These are phyloP conservation scores for human (Homo sapiens) DNA, from an alignment of 2,113 vertebrate species.

Conservation along the genomic window DNA sequence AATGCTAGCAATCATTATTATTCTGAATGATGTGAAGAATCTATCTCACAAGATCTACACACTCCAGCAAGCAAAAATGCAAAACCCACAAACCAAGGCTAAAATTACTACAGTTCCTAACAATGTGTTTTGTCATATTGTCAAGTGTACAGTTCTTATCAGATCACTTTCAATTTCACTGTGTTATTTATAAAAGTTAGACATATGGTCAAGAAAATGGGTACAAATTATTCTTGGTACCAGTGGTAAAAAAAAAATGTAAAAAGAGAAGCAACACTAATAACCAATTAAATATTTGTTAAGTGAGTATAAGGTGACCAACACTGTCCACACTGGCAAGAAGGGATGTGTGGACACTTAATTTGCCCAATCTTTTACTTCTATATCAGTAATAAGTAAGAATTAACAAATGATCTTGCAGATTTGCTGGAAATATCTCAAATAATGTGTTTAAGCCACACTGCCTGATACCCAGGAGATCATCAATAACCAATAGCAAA, in stretches of 20 bases:
- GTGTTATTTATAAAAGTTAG: conserved; percentile 11
- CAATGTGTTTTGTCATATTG: background rate
- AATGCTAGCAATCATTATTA: background rate
- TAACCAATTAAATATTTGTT: background rate
- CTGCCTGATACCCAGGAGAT: background rate
- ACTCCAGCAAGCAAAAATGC: background rate
- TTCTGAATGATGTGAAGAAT: conserved; percentile 9
- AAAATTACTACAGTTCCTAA: background rate
- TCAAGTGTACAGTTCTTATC: conserved; percentile 13
- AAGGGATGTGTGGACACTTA: background rate
- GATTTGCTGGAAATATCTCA: background rate
- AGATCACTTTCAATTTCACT: background rate
- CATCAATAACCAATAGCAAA: background rate
- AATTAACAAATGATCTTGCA: background rate
- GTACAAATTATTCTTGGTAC: background rate
- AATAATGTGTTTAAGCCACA: background rate
- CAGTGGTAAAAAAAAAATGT: background rate
- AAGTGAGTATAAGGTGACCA: background rate
- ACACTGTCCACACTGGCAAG: background rate
- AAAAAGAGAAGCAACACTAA: background rate
- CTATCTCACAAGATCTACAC: background rate
- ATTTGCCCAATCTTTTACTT: background rate
- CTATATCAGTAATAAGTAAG: background rate
- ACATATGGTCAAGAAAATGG: background rate
- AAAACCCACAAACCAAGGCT: background rate